Base-by-base conservation (phyloP, 2,888 invertebrate genomes). In the Stenchaetothrips biformis region DNA sequence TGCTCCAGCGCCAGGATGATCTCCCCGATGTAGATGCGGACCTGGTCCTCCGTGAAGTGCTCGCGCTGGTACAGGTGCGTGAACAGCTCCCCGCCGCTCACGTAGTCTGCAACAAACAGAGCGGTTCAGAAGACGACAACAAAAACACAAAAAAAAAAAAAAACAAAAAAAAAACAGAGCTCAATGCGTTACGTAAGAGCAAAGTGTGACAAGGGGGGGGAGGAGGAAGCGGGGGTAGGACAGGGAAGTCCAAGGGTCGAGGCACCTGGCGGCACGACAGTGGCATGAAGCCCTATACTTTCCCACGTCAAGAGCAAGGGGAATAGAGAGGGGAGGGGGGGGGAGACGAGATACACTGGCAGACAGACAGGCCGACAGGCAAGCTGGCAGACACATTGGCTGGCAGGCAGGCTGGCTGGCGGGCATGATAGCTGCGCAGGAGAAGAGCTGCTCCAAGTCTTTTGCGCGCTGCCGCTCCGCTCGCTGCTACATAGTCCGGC, bases 81-180 rank as follows among this genome's bases (percentile, higher is more conserved):
- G 89, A 99, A 99, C 83, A 99, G 89, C 87, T 99, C 99, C 0
- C 99, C 99, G 80, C 98, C 98, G 85, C 95, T 95, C 81, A 98
- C 97, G 88, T 97, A 99, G 90, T 99, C 99, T 98, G 90, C 47
- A 89, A 67, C 21, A 21, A 9, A 67, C 67, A 21, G 4, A 67
- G 3, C 21, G 3, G 67, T 21, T 67, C 49, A 49, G 7, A 49
- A 49, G 11, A 49, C 11, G 16, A 18, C 49, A 79, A 79, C 48
- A n/a, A 16, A 48, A 27, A n/a, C 13, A 79, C 6, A 7, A 48
- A 18, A 48, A 16, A 16, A 25, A 48, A 48, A 27, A 77, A 25
- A 18, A 47, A 13, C 7, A 18, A 78, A 81, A 59, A 77, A 59
- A 21, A 18, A 53, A 37, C 37, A 37, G 37, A 37, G 37, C 37